Evolutionary conservation across 64 coral and sea anemone genomes (phyloP).

Genomic region (Astreopora myriophthalma): DNA sequence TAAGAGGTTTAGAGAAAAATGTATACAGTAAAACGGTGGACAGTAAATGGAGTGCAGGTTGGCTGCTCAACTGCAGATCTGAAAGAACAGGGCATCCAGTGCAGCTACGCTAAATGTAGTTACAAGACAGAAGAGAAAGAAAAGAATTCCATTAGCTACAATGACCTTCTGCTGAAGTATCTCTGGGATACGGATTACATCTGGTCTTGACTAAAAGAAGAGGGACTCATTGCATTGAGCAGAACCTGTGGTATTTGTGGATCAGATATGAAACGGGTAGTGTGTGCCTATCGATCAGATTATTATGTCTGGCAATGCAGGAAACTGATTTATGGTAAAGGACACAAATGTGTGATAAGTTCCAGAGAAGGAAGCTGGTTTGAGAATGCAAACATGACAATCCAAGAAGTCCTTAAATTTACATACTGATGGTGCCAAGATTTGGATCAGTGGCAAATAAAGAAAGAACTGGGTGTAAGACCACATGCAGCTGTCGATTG

Average conservation of each 20-base stretch:
- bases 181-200: not conserved
- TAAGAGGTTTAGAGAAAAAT: not conserved
- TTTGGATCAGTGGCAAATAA: not conserved
- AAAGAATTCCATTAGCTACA: not conserved
- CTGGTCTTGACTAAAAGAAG: conserved; percentile 3
- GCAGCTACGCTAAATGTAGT: not conserved
- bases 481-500: not conserved
- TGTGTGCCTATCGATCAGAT: not conserved
- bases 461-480: not conserved
- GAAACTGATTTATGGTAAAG: not conserved
- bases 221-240: conserved; percentile 6
- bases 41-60: not conserved
- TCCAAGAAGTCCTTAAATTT: not conserved
- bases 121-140: not conserved
- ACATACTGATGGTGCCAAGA: not conserved
- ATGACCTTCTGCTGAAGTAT: not conserved
- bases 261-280: not conserved
- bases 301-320: not conserved
- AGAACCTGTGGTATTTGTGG: not conserved
- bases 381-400: not conserved
- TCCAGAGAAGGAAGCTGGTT: not conserved
- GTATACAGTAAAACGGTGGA: not conserved
- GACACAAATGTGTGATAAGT: not conserved
- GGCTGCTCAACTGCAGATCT: conserved; percentile 2
- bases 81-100: not conserved